These are phyloP conservation scores for Amblyopsis rosae DNA, from an alignment of 2,113 vertebrate species.

Conservation along the genomic window DNA sequence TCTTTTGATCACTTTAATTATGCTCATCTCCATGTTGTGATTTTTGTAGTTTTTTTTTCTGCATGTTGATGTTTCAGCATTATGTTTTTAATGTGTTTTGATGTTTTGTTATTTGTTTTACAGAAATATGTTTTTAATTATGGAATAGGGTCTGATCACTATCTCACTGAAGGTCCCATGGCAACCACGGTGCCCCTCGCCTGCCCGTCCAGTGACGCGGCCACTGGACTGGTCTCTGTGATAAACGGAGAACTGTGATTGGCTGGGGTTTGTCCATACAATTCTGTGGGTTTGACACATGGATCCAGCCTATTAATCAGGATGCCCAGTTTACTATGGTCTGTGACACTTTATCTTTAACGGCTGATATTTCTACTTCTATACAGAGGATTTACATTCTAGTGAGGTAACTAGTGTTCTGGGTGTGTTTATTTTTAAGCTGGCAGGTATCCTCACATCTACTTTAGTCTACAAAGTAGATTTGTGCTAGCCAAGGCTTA, in stretches of 20 bases:
- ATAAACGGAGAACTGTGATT: too few species aligned
- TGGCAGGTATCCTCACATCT: background rate
- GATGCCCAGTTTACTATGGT: too few species aligned
- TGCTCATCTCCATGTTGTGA: slow-evolving; percentile 30
- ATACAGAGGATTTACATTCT: background rate
- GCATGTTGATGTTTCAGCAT: slow-evolving; percentile 61
- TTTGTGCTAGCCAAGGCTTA: background rate
- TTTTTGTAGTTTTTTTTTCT: slow-evolving; percentile 48
- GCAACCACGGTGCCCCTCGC: slow-evolving; percentile 8
- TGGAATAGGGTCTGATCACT: slow-evolving; percentile 71
- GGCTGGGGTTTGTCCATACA: too few species aligned
- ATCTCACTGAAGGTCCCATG: slow-evolving; percentile 34
- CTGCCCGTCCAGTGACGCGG: background rate
- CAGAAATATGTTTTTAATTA: slow-evolving; percentile 46
- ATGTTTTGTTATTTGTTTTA: slow-evolving; percentile 49
- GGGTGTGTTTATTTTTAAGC: background rate
- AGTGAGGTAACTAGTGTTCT: background rate
- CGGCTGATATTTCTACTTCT: too few species aligned
- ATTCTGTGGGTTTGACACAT: too few species aligned
- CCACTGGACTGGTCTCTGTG: background rate
- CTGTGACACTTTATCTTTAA: too few species aligned
- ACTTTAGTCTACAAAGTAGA: background rate
- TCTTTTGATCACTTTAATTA: slow-evolving; percentile 59
- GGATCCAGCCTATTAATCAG: too few species aligned
- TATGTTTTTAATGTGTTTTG: slow-evolving; percentile 53